Base-by-base conservation (phyloP, 1,140 invertebrate species). In the Glomeris maerens region DNA sequence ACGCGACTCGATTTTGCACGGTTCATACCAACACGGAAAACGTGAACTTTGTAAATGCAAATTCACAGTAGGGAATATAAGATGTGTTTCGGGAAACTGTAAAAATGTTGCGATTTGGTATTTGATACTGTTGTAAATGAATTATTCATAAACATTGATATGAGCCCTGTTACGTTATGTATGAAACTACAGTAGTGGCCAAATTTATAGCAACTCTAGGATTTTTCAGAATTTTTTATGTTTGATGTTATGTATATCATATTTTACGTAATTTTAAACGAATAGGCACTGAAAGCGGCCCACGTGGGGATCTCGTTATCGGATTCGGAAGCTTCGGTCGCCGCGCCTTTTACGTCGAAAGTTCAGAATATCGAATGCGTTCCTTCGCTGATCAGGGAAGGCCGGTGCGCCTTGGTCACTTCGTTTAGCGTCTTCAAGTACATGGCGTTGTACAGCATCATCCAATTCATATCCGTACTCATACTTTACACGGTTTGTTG, bases 341-440 rank as follows among this genome's bases (percentile, higher is more conserved):
- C 92, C 1, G 88, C 88, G 3, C 90, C 92, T 2, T 96, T 97
- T 63, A 96, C 91, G 0, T 94, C 90, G 0, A 80, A 83, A 59
- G 78, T 82, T 45, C 77, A 84, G 23, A 84, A 93, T 65, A 94
- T 96, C 40, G 77, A 79, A 2, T 95, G 91, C 69, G 80, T 95
- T 13, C 78, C 85, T 4, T 77, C 66, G 41, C 76, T 70, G 59
- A 76, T 79, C 41, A 69, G 68, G 62, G 86, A 90, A 67, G 88
- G 91, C 14, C 75, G 92, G 21, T 85, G 84, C 45, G 86, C 93
- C 0, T 70, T 97, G 29, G 88, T 92, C 27, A 96, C 92, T 0
- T 91, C 88, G 0, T 95, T 95, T 71, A 86, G 89, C 13, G 84
- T 93, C 48, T 94, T 97, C 69, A 96, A 96, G 64, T 96, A 93